Conservation (phyloP, 1,140 invertebrate species). For the Tribolium castaneum region DNA sequence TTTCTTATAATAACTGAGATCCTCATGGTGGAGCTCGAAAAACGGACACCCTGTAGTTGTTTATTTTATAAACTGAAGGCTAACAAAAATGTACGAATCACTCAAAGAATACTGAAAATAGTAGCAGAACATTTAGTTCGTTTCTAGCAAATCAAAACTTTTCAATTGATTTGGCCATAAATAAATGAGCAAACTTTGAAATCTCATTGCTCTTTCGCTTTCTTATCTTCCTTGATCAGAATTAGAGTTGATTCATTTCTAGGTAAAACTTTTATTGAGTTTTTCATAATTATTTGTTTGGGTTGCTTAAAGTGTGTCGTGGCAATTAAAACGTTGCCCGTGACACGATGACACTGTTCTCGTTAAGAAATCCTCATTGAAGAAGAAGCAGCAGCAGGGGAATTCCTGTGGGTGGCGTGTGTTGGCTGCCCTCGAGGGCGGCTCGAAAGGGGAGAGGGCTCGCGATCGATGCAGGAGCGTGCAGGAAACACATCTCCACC, state of each 20-base stretch:
- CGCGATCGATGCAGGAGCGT: constrained; percentile 57
- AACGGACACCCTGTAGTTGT: too few relatives aligned
- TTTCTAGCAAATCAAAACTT: background rate
- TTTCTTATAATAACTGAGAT: too few relatives aligned
- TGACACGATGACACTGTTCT: background rate
- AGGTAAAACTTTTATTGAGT: background rate
- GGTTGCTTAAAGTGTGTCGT: background rate
- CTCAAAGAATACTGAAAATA: background rate
- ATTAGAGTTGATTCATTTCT: background rate
- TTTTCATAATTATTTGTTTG: background rate
- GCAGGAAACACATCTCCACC: constrained; percentile 56
- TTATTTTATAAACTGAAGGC: too few relatives aligned
- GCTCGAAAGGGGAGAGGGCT: constrained; percentile 32
- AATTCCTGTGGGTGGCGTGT: constrained; percentile 23
- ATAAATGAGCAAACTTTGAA: background rate
- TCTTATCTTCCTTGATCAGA: background rate
- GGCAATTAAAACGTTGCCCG: background rate
- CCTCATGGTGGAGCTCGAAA: too few relatives aligned
- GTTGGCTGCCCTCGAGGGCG: background rate
- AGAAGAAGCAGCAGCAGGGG: background rate
- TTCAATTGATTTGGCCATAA: background rate
- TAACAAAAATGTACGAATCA: too few relatives aligned
- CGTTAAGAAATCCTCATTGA: background rate
- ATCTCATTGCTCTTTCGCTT: background rate
- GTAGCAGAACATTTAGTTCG: background rate